These are phyloP conservation scores for Eubasilissa regina DNA, from an alignment of 1,140 invertebrate genomes.

Conservation along the genomic window DNA sequence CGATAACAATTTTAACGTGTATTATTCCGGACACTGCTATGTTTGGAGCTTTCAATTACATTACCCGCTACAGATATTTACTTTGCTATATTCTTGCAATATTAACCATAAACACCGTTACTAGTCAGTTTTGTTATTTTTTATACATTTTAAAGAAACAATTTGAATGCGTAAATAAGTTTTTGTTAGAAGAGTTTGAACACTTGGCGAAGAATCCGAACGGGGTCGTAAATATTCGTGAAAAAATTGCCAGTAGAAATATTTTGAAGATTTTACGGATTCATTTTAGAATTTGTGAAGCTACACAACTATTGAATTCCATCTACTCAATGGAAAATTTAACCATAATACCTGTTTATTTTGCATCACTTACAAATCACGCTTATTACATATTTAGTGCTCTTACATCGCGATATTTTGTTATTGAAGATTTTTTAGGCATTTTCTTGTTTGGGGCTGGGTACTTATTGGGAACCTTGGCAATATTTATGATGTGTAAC, in stretches of 20 bases:
- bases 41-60: not conserved
- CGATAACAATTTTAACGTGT: not conserved
- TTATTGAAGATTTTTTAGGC: not conserved
- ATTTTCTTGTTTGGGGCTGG: not conserved
- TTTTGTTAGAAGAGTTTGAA: not conserved
- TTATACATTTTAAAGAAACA: not conserved
- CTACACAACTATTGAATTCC: not conserved
- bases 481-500: not conserved
- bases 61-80: not conserved
- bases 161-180: not conserved
- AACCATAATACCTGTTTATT: not conserved
- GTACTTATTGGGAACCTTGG: not conserved
- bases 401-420: too few species aligned
- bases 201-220: too few species aligned
- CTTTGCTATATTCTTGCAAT: not conserved
- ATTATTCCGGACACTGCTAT: not conserved
- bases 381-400: not conserved
- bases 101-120: not conserved
- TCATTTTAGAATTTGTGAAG: slow-evolving; percentile 23
- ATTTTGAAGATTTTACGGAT: not conserved
- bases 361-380: not conserved
- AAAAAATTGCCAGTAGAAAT: not conserved
- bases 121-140: not conserved
- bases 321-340: not conserved
- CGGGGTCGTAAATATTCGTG: too few species aligned